Conservation (phyloP, 30 jellyfish, hydroid and myxozoan species). For the Turritopsis dohrnii region DNA sequence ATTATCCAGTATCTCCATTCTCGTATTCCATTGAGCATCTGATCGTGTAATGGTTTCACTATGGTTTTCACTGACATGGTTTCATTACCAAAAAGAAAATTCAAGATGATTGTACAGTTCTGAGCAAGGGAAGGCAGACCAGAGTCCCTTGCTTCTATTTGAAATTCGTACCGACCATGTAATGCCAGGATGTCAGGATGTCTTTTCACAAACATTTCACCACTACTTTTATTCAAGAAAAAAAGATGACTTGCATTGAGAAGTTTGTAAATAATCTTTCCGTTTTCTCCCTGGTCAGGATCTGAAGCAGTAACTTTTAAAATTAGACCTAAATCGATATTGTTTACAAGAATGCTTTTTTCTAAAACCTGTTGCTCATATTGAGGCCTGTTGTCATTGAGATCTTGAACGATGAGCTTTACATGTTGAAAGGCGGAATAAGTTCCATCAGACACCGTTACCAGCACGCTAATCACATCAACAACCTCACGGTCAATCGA, state of each 20-base stretch:
- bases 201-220: neutral
- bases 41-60: neutral
- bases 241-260: neutral
- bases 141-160: neutral
- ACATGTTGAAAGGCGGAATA: neutral
- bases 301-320: constrained; percentile 8
- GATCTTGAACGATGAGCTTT: neutral
- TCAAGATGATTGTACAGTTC: neutral
- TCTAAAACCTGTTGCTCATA: neutral
- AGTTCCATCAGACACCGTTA: neutral
- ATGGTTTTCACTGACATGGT: neutral
- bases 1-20: neutral
- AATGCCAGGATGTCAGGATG: neutral
- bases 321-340: neutral
- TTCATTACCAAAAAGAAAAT: neutral
- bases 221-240: neutral
- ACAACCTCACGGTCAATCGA: neutral
- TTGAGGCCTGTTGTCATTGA: constrained; percentile 9
- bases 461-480: neutral
- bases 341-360: neutral
- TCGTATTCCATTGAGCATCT: neutral
- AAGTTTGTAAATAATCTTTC: neutral
- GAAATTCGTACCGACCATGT: neutral
- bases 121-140: neutral
- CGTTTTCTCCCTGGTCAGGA: neutral